A percentile compares a stretch with the other conserved stretches of the same genome.
These are phyloP conservation scores for Drosophila equinoxialis DNA, from an alignment of 1,140 invertebrate species.

Conservation along the genomic window DNA sequence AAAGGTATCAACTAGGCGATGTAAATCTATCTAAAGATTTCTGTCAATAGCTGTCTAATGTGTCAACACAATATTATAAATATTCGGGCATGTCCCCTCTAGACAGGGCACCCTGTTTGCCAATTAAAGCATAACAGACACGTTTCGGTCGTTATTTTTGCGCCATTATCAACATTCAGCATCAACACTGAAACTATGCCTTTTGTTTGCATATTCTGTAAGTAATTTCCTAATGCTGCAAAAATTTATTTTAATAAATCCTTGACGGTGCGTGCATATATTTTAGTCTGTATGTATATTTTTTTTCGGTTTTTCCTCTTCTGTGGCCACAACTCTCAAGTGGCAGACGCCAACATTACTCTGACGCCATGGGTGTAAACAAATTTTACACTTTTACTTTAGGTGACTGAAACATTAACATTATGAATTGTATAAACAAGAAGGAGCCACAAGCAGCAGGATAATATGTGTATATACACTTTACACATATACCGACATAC, in stretches of 20 bases:
- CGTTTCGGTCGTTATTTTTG: conserved; percentile 61
- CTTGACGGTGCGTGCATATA: conserved; percentile 48
- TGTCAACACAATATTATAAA: conserved; percentile 57
- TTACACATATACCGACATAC: background rate
- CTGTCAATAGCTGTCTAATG: conserved; percentile 22
- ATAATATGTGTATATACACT: conserved; percentile 1
- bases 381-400: conserved; percentile 63
- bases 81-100: conserved; percentile 27
- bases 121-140: conserved; percentile 62
- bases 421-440: conserved; percentile 66
- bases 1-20: conserved; percentile 4
- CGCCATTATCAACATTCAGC: conserved; percentile 33
- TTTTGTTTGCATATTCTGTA: conserved; percentile 50
- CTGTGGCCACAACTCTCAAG: conserved; percentile 18
- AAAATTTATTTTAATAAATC: conserved; percentile 63
- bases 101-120: conserved; percentile 50
- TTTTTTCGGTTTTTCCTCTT: conserved; percentile 19
- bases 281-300: background rate
- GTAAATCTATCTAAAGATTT: background rate
- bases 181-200: conserved; percentile 31
- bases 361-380: conserved; percentile 43
- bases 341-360: conserved; percentile 31
- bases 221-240: conserved; percentile 61
- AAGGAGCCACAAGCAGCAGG: conserved; percentile 19
- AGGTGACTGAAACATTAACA: conserved; percentile 43